Conservation (phyloP, 2,888 invertebrate species). For the Ornithoptera alexandrae region DNA sequence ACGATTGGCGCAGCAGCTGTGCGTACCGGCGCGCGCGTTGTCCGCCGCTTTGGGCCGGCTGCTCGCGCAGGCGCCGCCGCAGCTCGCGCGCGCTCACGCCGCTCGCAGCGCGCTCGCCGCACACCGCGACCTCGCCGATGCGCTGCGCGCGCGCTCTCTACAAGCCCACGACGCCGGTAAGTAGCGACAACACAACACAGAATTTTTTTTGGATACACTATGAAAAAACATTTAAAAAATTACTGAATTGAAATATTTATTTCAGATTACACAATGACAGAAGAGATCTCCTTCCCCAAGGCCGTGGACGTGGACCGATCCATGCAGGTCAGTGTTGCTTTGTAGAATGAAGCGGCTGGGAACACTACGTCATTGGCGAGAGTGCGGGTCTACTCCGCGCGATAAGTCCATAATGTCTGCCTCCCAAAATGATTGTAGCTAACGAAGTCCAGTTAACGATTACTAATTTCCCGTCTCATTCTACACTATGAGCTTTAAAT, state of each 20-base stretch:
- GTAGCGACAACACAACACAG: background rate
- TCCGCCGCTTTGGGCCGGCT: conserved; percentile 44
- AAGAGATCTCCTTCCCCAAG: conserved; percentile 54
- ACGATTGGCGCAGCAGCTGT: conserved; percentile 48
- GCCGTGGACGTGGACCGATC: conserved; percentile 50
- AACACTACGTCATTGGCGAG: background rate
- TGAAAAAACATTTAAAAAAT: background rate
- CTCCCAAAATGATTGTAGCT: too few relatives aligned
- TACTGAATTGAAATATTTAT: conserved; percentile 26
- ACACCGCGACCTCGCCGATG: conserved; percentile 45
- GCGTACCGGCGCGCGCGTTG: conserved; percentile 47
- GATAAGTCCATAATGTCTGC: too few relatives aligned
- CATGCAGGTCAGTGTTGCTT: conserved; percentile 53
- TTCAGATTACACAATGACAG: conserved; percentile 57
- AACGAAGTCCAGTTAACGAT: too few relatives aligned
- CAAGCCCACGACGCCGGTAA: background rate
- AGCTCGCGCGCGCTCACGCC: conserved; percentile 36
- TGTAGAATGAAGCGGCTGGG: too few relatives aligned
- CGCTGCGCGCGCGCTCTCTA: conserved; percentile 31
- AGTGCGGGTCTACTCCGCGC: too few relatives aligned
- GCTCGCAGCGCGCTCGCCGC: conserved; percentile 42
- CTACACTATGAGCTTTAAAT: too few relatives aligned
- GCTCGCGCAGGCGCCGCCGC: conserved; percentile 39
- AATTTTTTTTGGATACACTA: too few relatives aligned
- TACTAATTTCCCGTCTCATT: too few relatives aligned